These are phyloP conservation scores for Diachasma alloeum DNA, from an alignment of 1,140 invertebrate genomes.

Conservation along the genomic window DNA sequence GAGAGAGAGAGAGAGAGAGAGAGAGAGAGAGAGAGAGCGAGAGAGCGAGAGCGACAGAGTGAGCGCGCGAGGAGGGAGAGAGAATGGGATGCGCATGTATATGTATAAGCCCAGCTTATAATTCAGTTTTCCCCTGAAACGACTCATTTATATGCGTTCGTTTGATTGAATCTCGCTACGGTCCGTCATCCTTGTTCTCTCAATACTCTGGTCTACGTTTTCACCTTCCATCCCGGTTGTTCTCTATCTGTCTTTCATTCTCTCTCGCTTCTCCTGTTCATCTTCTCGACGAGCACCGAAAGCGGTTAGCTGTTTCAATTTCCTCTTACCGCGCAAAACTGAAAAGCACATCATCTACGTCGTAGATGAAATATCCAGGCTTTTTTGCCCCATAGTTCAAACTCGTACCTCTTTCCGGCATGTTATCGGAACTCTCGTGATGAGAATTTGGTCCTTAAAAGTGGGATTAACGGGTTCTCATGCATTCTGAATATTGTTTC, in stretches of 20 bases:
- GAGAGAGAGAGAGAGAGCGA: background rate
- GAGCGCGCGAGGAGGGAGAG: no score
- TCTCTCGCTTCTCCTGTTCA: constrained; percentile 2
- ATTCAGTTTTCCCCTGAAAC: constrained; percentile 59
- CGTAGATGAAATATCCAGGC: background rate
- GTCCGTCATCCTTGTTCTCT: constrained; percentile 24
- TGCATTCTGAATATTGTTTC: background rate
- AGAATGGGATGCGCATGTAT: constrained; percentile 13
- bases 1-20: no score
- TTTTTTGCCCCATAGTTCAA: background rate
- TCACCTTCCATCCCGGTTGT: background rate
- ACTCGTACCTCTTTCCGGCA: background rate
- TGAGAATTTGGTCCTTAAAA: background rate
- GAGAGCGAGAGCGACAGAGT: background rate
- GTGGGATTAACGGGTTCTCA: background rate
- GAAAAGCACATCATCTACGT: constrained; percentile 43
- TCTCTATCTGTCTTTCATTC: constrained; percentile 19
- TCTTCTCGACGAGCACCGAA: constrained; percentile 49
- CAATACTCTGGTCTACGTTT: constrained; percentile 1
- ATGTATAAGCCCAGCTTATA: constrained; percentile 45
- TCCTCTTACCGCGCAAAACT: constrained; percentile 53
- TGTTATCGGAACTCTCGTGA: background rate
- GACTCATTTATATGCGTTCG: constrained; percentile 62
- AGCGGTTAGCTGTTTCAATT: constrained; percentile 60
- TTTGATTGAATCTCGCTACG: constrained; percentile 57